phyloP scores from a whole-genome alignment of 2,888 invertebrate genomes.

The Graphium colonna region DNA sequence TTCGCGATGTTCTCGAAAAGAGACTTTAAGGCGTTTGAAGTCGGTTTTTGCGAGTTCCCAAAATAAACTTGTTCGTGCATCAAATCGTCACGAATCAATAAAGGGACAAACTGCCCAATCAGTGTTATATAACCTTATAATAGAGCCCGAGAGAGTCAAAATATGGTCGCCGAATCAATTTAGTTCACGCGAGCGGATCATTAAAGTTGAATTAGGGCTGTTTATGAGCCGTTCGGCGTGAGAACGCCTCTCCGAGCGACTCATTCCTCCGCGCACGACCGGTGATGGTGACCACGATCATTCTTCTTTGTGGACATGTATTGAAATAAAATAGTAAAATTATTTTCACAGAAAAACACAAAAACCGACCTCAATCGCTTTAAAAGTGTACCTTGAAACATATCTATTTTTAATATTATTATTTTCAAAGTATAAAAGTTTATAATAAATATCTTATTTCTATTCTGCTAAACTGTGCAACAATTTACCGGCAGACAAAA shows the following conservation, averaged over 20 bases:
- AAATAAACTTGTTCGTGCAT: neutral
- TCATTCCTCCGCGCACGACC: constrained; percentile 61
- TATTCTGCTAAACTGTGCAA: too few species aligned
- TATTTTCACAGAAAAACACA: too few species aligned
- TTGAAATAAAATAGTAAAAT: too few species aligned
- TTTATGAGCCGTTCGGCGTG: constrained; percentile 62
- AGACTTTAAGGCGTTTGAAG: too few species aligned
- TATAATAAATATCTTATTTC: too few species aligned
- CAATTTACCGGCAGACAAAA: too few species aligned
- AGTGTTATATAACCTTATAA: constrained; percentile 25
- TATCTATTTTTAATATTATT: too few species aligned
- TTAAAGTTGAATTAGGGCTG: constrained; percentile 73
- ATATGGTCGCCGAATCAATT: constrained; percentile 72
- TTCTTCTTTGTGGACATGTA: constrained; percentile 25
- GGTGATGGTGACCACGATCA: constrained; percentile 28
- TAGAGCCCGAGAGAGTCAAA: constrained; percentile 50
- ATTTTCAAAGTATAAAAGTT: too few species aligned
- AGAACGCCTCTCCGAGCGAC: constrained; percentile 54
- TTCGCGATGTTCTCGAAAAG: too few species aligned
- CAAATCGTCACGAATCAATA: constrained; percentile 29
- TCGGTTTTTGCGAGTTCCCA: too few species aligned
- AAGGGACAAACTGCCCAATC: constrained; percentile 33
- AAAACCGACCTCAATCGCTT: too few species aligned
- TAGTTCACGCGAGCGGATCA: constrained; percentile 74
- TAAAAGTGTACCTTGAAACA: too few species aligned